phyloP scores from a whole-genome alignment of 2,888 invertebrate genomes.

The Drosophila dives region DNA sequence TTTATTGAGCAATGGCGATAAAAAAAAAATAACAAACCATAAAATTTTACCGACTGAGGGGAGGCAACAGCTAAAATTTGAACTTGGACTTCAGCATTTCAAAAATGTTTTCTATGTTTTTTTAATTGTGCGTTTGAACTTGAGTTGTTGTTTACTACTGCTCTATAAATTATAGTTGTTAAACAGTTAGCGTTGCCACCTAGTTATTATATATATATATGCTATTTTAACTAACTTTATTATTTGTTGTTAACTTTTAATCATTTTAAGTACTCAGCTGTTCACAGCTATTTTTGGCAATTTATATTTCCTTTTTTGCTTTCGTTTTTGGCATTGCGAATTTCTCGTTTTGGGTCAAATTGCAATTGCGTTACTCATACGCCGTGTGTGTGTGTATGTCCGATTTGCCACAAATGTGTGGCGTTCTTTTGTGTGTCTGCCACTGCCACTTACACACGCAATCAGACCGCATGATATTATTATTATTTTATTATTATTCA shows the following conservation, averaged over 20 bases:
- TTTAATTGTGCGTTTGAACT: slow-evolving; percentile 32
- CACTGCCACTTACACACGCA: slow-evolving; percentile 29
- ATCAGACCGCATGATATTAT: slow-evolving; percentile 42
- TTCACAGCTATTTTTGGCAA: slow-evolving; percentile 5
- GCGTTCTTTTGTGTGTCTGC: slow-evolving; percentile 16
- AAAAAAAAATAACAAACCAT: slow-evolving; percentile 8
- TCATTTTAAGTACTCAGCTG: background rate
- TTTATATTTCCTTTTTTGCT: slow-evolving; percentile 23
- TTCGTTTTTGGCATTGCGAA: slow-evolving; percentile 7
- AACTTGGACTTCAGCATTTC: slow-evolving; percentile 39
- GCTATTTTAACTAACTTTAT: background rate
- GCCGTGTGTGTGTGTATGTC: slow-evolving; percentile 37
- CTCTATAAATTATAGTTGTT: slow-evolving; percentile 27
- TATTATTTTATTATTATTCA: slow-evolving; percentile 46
- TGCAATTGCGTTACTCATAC: slow-evolving; percentile 60
- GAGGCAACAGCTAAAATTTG: slow-evolving; percentile 34
- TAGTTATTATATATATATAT: background rate
- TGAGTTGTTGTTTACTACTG: slow-evolving; percentile 28
- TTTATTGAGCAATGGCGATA: slow-evolving; percentile 54
- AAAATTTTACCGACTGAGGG: slow-evolving; percentile 34
- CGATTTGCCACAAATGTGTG: slow-evolving; percentile 27
- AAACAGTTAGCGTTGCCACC: background rate
- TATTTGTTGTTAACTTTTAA: background rate
- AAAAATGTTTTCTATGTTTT: slow-evolving; percentile 9
- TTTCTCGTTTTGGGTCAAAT: slow-evolving; percentile 29